A percentile compares a stretch with the other conserved stretches of the same genome.
phyloP scores from a whole-genome alignment of 2,113 vertebrate genomes.

The Malurus alboscapulatus region DNA sequence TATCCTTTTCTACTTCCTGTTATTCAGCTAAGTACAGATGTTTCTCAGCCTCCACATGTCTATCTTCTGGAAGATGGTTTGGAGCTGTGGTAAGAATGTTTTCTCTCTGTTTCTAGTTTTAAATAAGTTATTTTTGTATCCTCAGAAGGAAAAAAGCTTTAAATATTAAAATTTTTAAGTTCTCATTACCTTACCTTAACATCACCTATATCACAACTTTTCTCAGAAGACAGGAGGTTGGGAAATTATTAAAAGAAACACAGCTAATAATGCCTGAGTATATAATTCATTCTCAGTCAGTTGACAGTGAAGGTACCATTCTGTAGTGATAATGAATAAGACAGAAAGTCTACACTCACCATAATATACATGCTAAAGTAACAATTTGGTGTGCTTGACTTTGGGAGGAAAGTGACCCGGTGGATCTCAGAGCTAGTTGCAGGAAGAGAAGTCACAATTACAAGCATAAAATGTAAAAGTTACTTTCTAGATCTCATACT shows the following conservation, averaged over 20 bases:
- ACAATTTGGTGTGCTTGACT: neutral
- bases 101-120: neutral
- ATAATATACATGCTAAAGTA: accelerated
- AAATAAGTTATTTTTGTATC: neutral
- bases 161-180: neutral
- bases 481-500: neutral
- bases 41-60: conserved; percentile 95
- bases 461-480: neutral
- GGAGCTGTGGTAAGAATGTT: conserved; percentile 88
- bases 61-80: conserved; percentile 98
- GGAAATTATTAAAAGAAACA: neutral
- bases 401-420: accelerated
- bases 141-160: neutral
- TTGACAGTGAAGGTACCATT: neutral
- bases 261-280: neutral
- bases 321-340: neutral
- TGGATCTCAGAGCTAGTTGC: neutral
- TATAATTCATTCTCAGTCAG: neutral
- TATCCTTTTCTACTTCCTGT: conserved; percentile 96
- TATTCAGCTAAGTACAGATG: conserved; percentile 97
- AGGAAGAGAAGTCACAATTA: neutral
- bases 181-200: neutral
- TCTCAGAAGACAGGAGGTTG: neutral
- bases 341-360: neutral
- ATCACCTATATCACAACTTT: neutral